phyloP scores from a whole-genome alignment of 2,113 vertebrate genomes.

The Zootoca vivipara region DNA sequence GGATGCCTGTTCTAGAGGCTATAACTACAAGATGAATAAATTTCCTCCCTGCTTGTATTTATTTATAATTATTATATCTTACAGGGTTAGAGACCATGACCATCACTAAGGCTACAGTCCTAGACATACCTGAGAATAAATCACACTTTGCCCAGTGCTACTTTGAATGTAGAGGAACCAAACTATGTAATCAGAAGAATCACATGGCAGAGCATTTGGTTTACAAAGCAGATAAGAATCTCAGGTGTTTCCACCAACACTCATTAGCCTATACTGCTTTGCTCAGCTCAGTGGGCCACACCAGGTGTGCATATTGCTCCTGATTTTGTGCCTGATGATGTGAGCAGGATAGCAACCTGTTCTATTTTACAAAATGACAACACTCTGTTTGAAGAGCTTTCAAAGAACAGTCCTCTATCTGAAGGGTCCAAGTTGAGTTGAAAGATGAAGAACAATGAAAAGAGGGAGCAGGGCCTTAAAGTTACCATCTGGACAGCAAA shows the following conservation, averaged over 20 bases:
- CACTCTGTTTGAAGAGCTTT: no score
- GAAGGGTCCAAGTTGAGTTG: no score
- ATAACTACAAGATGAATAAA: background rate
- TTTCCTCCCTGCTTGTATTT: background rate
- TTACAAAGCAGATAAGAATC: background rate
- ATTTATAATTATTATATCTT: no score
- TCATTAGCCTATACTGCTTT: background rate
- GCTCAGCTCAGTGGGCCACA: background rate
- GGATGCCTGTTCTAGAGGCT: background rate
- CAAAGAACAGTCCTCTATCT: no score
- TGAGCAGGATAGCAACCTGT: background rate
- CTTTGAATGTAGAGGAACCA: background rate
- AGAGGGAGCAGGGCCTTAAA: no score
- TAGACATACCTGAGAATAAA: background rate
- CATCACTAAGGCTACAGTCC: background rate
- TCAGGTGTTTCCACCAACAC: background rate
- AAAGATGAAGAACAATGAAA: no score
- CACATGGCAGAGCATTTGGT: background rate
- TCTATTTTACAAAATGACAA: no score
- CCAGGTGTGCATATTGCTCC: background rate
- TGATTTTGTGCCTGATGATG: background rate
- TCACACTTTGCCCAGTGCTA: no score
- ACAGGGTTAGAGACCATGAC: no score
- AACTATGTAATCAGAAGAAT: background rate
- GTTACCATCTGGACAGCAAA: no score